Evolutionary conservation across 2,888 invertebrate genomes (phyloP), one percentile per base, ranked within the genome.

Genomic region (Ochropleura leucogaster): DNA sequence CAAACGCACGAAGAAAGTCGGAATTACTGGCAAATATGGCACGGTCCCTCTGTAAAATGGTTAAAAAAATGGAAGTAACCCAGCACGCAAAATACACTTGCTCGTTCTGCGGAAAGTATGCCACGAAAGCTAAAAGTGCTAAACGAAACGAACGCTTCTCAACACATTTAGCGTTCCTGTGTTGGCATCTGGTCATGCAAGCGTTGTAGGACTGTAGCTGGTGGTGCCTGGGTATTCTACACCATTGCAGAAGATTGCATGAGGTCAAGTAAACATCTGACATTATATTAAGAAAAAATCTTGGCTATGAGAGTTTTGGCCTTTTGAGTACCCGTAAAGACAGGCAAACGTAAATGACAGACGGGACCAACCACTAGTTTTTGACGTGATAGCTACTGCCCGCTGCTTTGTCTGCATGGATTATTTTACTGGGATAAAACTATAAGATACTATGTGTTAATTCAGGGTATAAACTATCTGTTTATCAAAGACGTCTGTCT

Each of bases 1-100:
- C 92, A 99, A 99, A 97, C 98, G 99, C 96, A 99, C 99, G 88
- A 99, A 99, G 97, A 99, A 99, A 98, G 99, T 99, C 93, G 99
- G 99, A 97, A 99, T 99, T 96, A 98, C 98, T 91, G 99, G 99
- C 93, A 99, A 99, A 97, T 99, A 99, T 97, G 99, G 99, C 93
- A 99, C 97, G 99, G 99, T 99, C 99, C 80, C 97, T 99, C 75
- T 98, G 99, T 97, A 99, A 99, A 97, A 99, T 99, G 98, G 99
- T 99, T 80, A 99, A 99, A 96, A 99, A 99, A 96, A 99, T 99
- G 98, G 99, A 99, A 98, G 98, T 99, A 85, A 99, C 99, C 83
- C 99, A 99, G 96, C 99, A 99, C 96, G 98, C 99, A 86, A 99
- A 99, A 97, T 99, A 99, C 96, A 99, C 99, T 88, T 99, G 99